Base-by-base conservation (phyloP, 1,140 invertebrate genomes). In the Dendrolimus kikuchii region DNA sequence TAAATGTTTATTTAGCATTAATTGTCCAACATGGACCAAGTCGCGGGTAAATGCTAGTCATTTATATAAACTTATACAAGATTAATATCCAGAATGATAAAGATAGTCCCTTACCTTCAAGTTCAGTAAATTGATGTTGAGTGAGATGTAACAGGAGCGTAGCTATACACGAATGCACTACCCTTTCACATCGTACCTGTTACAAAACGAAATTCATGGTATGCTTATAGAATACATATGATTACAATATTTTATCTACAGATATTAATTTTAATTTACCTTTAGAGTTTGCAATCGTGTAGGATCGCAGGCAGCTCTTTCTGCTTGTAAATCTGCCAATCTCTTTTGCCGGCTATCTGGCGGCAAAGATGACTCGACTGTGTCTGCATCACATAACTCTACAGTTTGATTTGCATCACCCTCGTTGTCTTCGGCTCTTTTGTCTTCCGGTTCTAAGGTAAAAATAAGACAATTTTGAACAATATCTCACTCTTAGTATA, bases 251-350 rank as follows among this genome's bases (percentile, higher is more conserved):
- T 48, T 38, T 38, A 5, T n/a, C 36, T 46, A 48, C 10, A 48
- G 36, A 7, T 46, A 42, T 9, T 37, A 42, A 3, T 23, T 23
- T 23, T 23, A 23, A 23, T 23, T 45, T 38, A 79, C 77, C 64
- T 93, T 95, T 10, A 96, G 87, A 68, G 92, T 93, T 53, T 93
- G 91, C 44, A 96, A 82, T 65, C 94, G 91, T 55, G 94, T 93
- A 0, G 94, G 93, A 73, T 94, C 94, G 71, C 94, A 96, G 53
- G 94, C 93, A 7, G 94, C 92, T 63, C 94, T 92, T 38, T 94
- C 88, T 57, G 92, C 93, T 71, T 93, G 81, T 53, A 85, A 50
- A 71, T 94, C 92, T 5, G 89, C 88, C n/a, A 92, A 87, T 47
- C 90, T 88, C 66, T 90, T 89, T 71, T 91, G 90, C 37, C 91